Base-by-base conservation (phyloP, 2,113 vertebrate genomes). In the Nyctibius bracteatus region DNA sequence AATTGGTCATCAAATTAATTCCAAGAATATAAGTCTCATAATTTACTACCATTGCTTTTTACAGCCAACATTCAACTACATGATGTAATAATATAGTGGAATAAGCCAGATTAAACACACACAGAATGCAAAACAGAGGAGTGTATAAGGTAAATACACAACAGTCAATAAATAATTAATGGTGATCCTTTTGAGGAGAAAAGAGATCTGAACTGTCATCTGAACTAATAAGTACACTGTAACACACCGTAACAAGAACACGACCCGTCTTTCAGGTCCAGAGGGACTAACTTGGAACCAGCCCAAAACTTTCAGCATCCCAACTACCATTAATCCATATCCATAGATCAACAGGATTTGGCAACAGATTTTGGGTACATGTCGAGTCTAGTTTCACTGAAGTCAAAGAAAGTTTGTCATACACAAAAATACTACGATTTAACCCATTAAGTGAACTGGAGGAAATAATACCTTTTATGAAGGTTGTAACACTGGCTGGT, bases 1-100 rank as follows among this genome's bases (percentile, higher is more conserved):
- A 74, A 78, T 8, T 84, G 59, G 63, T 78, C 75, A 94, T 70
- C 77, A 89, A 74, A 81, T 78, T 84, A 10, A 59, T 84, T 91
- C 65, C 84, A 92, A 59, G 52, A 89, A 44, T 37, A 61, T 11
- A 18, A 70, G 31, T 23, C 30, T 74, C 79, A 81, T 2, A 52
- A 72, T 94, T 91, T 91, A 92, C 51, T 68, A 67, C 24, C 65
- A 47, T 31, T 79, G 47, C 73, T 94, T 96, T 92, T 93, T 55
- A 79, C 17, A 94, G 77, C 67, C 73, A 88, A 67, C 43, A 62
- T 24, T 78, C 41, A 81, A 88, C 54, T 84, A 74, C 39, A 37
- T 5, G 18, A 70, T 30, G 28, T 43, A 81, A 55, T 14, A 92
- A 70, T 6, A 31, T 39, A 77, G 41, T 70, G 27, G 39, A 94